Evolutionary conservation across 2,113 vertebrate genomes (phyloP), one percentile per base, ranked within the genome.

Genomic region (Romanogobio albipinnatus): DNA sequence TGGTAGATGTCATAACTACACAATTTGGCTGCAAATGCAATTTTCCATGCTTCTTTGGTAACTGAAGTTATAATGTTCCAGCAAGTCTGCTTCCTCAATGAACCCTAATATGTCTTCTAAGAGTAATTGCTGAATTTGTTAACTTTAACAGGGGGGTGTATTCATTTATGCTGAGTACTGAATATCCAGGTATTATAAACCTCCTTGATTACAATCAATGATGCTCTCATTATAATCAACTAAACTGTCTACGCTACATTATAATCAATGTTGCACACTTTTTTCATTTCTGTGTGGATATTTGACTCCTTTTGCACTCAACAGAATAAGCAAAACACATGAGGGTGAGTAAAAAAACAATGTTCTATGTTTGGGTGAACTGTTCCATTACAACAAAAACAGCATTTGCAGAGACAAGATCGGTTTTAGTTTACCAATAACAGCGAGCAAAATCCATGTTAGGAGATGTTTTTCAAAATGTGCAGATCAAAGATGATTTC

Each of bases 401-500:
- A 82, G 84, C 84, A 7, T 71, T 56, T 26, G 51, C 19, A 71
- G 29, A 13, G 29, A 39, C 80, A 56, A 77, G 51, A 77, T 36
- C 17, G 59, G 33, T 58, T 66, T 70, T 59, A 36, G 66, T 61
- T 71, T 58, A 58, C 49, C 76, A 73, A 61, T 73, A 73, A 45
- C 51, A 80, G 39, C 33, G 26, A 81, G 39, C 1, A 71, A 79
- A 85, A 59, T 59, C 43, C 51, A 78, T 77, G 33, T 70, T 77
- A 14, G 39, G 76, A 70, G 56, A 62, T 81, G 66, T 56, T 76
- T 33, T 85, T 59, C 68, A 59, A 80, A 74, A 85, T 80, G 68
- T 80, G 76, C 17, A 85, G 24, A 81, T 61, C 43, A 62, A 80
- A 85, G 76, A 59, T 62, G 43, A 82, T 71, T 74, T 85, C 4